phyloP scores from a whole-genome alignment of 1,140 invertebrate species.

The Pomacea maculata region DNA sequence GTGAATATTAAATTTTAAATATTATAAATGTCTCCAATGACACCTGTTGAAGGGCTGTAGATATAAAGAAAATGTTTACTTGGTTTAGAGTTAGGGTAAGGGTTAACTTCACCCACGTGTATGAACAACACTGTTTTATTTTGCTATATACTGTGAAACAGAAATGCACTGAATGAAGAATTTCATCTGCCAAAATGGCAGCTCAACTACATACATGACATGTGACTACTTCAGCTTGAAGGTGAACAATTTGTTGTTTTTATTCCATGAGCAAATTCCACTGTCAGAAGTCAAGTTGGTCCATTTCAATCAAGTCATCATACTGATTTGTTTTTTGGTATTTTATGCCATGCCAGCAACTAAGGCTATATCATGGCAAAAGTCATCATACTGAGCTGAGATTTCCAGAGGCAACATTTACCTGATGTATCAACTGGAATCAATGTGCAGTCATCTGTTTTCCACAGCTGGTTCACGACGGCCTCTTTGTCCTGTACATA shows the following conservation, averaged over 20 bases:
- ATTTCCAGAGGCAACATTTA: background rate
- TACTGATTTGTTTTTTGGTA: too few relatives aligned
- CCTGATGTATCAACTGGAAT: constrained; percentile 27
- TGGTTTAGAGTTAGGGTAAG: too few relatives aligned
- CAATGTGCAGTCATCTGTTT: constrained; percentile 63
- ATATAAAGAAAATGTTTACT: background rate
- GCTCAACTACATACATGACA: too few relatives aligned
- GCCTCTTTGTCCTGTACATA: constrained; percentile 65
- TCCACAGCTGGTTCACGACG: constrained; percentile 72
- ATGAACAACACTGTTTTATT: too few relatives aligned
- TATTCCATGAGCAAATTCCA: background rate
- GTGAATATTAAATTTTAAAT: background rate
- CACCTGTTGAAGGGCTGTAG: background rate
- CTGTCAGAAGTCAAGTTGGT: background rate
- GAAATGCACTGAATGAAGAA: too few relatives aligned
- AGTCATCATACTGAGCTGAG: background rate
- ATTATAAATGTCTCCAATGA: background rate
- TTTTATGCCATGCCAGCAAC: too few relatives aligned
- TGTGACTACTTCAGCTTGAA: too few relatives aligned
- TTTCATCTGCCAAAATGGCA: too few relatives aligned
- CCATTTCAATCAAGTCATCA: background rate
- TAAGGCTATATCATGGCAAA: too few relatives aligned
- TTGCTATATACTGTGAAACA: too few relatives aligned
- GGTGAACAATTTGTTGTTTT: too few relatives aligned
- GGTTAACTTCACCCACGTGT: too few relatives aligned